Evolutionary conservation across 2,888 invertebrate genomes (phyloP).

Genomic region (Caenorhabditis afra): DNA sequence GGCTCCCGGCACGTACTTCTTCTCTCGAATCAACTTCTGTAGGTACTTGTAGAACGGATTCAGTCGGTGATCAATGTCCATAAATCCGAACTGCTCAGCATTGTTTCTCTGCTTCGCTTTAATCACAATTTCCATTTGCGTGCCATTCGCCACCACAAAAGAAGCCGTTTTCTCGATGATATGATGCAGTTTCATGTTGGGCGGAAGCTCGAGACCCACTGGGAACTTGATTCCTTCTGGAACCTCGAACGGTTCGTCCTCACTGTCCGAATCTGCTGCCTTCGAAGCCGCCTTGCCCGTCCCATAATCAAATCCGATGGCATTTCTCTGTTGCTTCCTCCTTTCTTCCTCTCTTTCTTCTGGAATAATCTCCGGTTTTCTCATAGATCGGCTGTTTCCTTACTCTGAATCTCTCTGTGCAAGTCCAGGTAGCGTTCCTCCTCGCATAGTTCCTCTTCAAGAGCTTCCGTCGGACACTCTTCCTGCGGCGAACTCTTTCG

Average conservation of each 20-base stretch:
- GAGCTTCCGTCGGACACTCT: conserved; percentile 81
- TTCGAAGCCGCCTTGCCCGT: conserved; percentile 19
- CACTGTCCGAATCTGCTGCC: conserved; percentile 46
- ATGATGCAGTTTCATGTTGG: conserved; percentile 81
- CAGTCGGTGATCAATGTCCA: conserved; percentile 89
- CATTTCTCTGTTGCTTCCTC: conserved; percentile 5
- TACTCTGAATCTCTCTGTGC: conserved; percentile 87
- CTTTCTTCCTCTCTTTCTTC: conserved; percentile 52
- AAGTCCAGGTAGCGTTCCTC: conserved; percentile 94
- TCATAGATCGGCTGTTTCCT: not conserved
- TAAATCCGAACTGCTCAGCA: conserved; percentile 88
- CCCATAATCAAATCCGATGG: conserved; percentile 52
- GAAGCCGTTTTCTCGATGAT: conserved; percentile 91
- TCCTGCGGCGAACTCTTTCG: conserved; percentile 85
- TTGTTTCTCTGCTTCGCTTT: conserved; percentile 91
- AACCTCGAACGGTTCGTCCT: conserved; percentile 86
- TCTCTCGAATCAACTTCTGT: conserved; percentile 81
- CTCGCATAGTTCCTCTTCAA: conserved; percentile 93
- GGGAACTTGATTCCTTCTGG: conserved; percentile 88
- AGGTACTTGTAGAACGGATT: conserved; percentile 91
- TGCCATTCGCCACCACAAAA: conserved; percentile 84
- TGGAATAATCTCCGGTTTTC: conserved; percentile 14
- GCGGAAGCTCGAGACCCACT: conserved; percentile 84
- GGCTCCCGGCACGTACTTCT: conserved; percentile 80
- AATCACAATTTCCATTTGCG: conserved; percentile 98